These are phyloP conservation scores for Labeo rohita DNA, from an alignment of 2,113 vertebrate species.

Conservation along the genomic window DNA sequence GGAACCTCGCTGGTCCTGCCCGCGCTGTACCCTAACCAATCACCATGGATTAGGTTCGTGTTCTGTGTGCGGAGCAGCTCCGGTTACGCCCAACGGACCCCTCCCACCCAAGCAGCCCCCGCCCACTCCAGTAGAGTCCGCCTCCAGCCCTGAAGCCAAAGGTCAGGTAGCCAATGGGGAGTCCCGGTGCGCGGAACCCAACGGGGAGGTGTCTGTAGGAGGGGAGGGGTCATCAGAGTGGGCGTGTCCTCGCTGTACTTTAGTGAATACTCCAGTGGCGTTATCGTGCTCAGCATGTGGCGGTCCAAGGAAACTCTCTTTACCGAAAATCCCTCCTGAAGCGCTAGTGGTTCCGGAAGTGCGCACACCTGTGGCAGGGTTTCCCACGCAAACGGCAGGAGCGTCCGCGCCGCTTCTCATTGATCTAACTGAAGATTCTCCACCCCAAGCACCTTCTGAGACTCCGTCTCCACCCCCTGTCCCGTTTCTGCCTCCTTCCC, in stretches of 20 bases:
- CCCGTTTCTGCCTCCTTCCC: slow-evolving; percentile 69
- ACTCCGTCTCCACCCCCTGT: slow-evolving; percentile 66
- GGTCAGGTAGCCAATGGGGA: slow-evolving; percentile 74
- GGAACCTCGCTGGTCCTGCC: slow-evolving; percentile 92
- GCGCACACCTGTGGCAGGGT: slow-evolving; percentile 83
- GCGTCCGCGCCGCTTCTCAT: slow-evolving; percentile 69
- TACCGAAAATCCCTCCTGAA: slow-evolving; percentile 96
- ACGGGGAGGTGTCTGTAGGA: slow-evolving; percentile 62
- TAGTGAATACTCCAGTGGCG: slow-evolving; percentile 91
- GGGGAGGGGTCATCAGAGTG: slow-evolving; percentile 73
- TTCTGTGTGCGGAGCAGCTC: slow-evolving; percentile 79
- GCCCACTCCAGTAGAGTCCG: slow-evolving; percentile 61
- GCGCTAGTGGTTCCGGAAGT: slow-evolving; percentile 95
- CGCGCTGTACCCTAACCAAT: slow-evolving; percentile 94
- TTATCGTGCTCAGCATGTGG: slow-evolving; percentile 94
- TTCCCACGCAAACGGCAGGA: slow-evolving; percentile 73
- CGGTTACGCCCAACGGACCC: slow-evolving; percentile 69
- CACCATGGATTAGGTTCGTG: slow-evolving; percentile 87
- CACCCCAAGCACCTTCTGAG: slow-evolving; percentile 68
- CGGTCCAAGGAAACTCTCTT: slow-evolving; percentile 91
- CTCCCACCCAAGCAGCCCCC: slow-evolving; percentile 64
- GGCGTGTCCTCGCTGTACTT: slow-evolving; percentile 93
- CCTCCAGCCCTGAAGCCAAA: slow-evolving; percentile 80
- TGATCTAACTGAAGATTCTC: slow-evolving; percentile 76
- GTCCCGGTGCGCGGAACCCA: slow-evolving; percentile 67